These are phyloP conservation scores for Lordiphosa andalusiaca DNA, from an alignment of 2,888 invertebrate genomes.

Conservation along the genomic window DNA sequence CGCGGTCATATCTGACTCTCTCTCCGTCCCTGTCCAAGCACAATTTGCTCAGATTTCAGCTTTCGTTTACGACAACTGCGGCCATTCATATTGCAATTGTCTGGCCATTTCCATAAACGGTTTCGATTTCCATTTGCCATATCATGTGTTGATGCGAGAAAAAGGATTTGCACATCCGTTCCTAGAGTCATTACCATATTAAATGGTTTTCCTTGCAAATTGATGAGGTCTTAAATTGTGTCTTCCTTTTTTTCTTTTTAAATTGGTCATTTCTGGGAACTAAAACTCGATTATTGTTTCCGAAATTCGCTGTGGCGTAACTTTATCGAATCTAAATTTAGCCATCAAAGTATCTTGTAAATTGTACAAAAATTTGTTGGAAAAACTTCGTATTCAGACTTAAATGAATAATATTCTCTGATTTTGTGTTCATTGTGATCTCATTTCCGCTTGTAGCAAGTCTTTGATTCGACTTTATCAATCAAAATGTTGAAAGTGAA, in stretches of 20 bases:
- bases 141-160: constrained; percentile 36
- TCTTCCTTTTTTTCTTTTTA: too few species aligned
- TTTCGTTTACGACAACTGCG: constrained; percentile 24
- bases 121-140: constrained; percentile 45
- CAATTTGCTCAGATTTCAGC: constrained; percentile 46
- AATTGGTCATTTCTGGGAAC: neutral
- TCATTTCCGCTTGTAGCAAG: too few species aligned
- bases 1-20: constrained; percentile 9
- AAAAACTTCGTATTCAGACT: too few species aligned
- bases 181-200: constrained; percentile 59
- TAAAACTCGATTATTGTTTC: too few species aligned
- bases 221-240: constrained; percentile 68
- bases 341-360: too few species aligned
- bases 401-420: too few species aligned
- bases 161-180: constrained; percentile 45
- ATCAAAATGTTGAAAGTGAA: too few species aligned
- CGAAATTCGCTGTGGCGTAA: too few species aligned
- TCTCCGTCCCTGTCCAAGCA: constrained; percentile 7
- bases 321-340: too few species aligned
- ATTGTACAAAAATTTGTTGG: too few species aligned
- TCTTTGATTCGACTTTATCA: too few species aligned
- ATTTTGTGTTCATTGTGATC: too few species aligned
- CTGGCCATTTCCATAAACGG: constrained; percentile 66
- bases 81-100: constrained; percentile 49
- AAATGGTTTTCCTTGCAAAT: constrained; percentile 58